Percentiles rank a stretch among this genome's conserved stretches.
Evolutionary conservation across 1,140 invertebrate genomes (phyloP).

Genomic region (Theocolax elegans): DNA sequence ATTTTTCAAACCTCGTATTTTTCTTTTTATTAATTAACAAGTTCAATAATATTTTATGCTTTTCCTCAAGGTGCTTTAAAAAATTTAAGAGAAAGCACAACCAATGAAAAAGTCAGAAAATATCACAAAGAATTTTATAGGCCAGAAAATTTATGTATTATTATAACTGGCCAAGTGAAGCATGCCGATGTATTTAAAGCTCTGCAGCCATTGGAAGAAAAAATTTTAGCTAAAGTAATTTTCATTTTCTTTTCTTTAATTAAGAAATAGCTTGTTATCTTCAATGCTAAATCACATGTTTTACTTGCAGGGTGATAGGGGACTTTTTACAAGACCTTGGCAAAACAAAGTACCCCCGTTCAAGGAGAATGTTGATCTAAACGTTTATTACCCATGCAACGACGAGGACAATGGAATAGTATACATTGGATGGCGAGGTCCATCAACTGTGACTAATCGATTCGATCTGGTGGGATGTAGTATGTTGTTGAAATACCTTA

Average conservation of each 20-base stretch:
- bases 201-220: conserved; percentile 79
- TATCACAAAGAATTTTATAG: conserved; percentile 91
- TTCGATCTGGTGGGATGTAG: conserved; percentile 73
- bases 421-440: conserved; percentile 85
- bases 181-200: conserved; percentile 81
- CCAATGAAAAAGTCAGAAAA: conserved; percentile 81
- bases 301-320: conserved; percentile 67
- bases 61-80: conserved; percentile 68
- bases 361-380: conserved; percentile 64
- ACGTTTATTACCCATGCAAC: conserved; percentile 82
- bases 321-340: conserved; percentile 80
- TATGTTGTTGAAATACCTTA: conserved; percentile 86
- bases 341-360: conserved; percentile 76
- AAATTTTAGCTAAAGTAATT: conserved; percentile 79
- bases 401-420: conserved; percentile 88
- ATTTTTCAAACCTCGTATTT: too few relatives aligned
- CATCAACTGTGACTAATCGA: conserved; percentile 71
- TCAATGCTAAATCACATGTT: conserved; percentile 4
- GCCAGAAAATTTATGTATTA: conserved; percentile 88
- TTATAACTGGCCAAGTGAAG: conserved; percentile 85
- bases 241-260: not conserved
- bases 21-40: conserved; percentile 2
- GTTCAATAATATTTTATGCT: conserved; percentile 7
- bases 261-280: too few relatives aligned
- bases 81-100: conserved; percentile 85